A percentile compares a stretch with the other conserved stretches of the same genome.
phyloP scores from a whole-genome alignment of 2,797 vertebrate genomes.

The Prionace glauca region DNA sequence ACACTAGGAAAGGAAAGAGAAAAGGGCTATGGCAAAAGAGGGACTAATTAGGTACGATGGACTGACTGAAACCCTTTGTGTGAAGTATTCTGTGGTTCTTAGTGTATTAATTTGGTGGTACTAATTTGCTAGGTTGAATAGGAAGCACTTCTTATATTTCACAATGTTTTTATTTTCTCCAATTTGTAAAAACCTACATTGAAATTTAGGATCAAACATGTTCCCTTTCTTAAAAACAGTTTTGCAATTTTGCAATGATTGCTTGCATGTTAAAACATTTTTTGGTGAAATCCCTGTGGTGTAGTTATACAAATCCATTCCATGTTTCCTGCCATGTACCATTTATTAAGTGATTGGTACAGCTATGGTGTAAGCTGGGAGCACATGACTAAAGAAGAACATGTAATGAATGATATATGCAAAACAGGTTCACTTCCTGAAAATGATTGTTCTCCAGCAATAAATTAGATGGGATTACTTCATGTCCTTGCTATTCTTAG shows the following conservation, averaged over 20 bases:
- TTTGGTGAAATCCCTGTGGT: background rate
- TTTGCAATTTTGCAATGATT: background rate
- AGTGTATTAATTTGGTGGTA: background rate
- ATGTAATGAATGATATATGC: background rate
- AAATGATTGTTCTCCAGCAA: background rate
- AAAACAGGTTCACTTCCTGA: background rate
- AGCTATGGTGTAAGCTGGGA: background rate
- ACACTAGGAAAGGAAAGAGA: background rate
- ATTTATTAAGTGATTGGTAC: background rate
- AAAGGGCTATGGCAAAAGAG: background rate
- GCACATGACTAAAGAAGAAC: background rate
- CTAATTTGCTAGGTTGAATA: background rate
- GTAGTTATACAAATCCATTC: background rate
- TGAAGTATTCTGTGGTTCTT: background rate
- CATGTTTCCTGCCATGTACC: background rate
- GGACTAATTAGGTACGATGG: background rate
- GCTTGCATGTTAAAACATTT: background rate
- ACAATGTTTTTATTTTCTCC: background rate
- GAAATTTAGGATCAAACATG: background rate
- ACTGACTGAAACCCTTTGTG: background rate
- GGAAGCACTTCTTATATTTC: background rate
- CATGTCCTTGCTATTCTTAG: background rate
- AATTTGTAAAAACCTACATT: background rate
- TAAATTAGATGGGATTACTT: background rate
- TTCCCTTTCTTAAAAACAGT: background rate